Base-by-base conservation (phyloP, 2,888 invertebrate species). In the Arge pagana region DNA sequence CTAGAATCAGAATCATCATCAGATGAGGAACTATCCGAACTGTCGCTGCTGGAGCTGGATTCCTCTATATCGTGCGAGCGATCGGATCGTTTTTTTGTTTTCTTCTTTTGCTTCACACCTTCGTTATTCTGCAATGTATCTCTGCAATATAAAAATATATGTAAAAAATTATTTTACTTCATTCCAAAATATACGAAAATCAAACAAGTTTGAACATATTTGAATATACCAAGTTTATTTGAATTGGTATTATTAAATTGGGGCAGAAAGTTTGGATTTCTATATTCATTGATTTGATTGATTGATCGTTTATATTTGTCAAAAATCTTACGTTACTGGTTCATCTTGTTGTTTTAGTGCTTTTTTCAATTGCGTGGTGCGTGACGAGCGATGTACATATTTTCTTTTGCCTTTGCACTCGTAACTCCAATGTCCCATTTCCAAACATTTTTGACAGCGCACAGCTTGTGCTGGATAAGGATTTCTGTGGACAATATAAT, bases 341-440 rank as follows among this genome's bases (percentile, higher is more conserved):
- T 8, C 78, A 60, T 82, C 79, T 21, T 78, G 77, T 24, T 77
- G 66, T 63, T 85, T 84, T 55, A 87, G 54, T 48, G 81, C 76
- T 69, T 86, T 93, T 66, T 87, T 89, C 58, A 96, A 77, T 55
- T 88, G 83, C 62, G 88, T 85, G 1, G 94, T 91, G 50, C 95
- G 85, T 0, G 95, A 93, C 4, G 87, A 85, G 52, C 95, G 84
- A 63, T 92, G 87, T 3, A 93, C 79, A 75, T 88, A 89, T 78
- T 96, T 96, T 55, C 95, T 83, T 77, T 95, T 94, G 10, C 90
- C 90, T 61, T 86, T 92, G 72, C 96, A 96, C 76, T 95, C 91
- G 68, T 92, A 96, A 54, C 93, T 94, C 93, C 94, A 96, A 74
- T 96, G 96, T 0, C 96, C 96, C 68, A 86, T 86, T 77, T 94